Evolutionary conservation across 2,797 vertebrate genomes (phyloP), one percentile per base, ranked within the genome.

Genomic region (Jordanella pulchra): DNA sequence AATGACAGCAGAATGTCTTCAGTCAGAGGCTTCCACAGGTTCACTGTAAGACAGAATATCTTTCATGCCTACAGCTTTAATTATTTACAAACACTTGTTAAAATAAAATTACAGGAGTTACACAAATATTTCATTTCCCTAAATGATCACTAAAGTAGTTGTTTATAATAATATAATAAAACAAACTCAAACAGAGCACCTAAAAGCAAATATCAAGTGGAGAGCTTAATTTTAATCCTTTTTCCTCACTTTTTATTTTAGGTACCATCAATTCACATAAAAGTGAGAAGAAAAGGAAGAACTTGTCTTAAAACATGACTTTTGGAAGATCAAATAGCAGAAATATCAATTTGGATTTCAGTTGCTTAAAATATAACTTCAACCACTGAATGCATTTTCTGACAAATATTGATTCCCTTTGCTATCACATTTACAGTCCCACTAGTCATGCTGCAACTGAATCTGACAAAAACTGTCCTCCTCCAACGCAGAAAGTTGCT

Each of bases 401-500:
- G 73, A 74, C 60, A 69, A 79, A 82, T 42, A 32, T 60, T 32
- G 78, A 78, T 71, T 58, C 67, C 48, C 39, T 35, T 70, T 73
- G 39, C 69, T 67, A 74, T 73, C 71, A 75, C 66, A 55, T 79
- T 65, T 65, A 71, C 72, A 63, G 39, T 73, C 64, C 61, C 53
- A 67, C 48, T 75, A 58, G 75, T 72, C 54, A 17, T 3, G 7
- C 67, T 55, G 79, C 71, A 74, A 69, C 69, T 44, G 39, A 71
- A 77, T 71, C 67, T 87, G 79, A 88, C 75, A 82, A 65, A 42
- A 71, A 47, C 69, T 75, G 72, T 83, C 83, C 53, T 68, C 47
- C 58, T 64, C 65, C 45, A 67, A 48, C 53, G 58, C n/a, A 54
- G 27, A 79, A 78, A 77, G 65, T 70, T 60, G 32, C 80, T 55